Evolutionary conservation across 2,113 vertebrate genomes (phyloP).

Genomic region (Podocnemis expansa): DNA sequence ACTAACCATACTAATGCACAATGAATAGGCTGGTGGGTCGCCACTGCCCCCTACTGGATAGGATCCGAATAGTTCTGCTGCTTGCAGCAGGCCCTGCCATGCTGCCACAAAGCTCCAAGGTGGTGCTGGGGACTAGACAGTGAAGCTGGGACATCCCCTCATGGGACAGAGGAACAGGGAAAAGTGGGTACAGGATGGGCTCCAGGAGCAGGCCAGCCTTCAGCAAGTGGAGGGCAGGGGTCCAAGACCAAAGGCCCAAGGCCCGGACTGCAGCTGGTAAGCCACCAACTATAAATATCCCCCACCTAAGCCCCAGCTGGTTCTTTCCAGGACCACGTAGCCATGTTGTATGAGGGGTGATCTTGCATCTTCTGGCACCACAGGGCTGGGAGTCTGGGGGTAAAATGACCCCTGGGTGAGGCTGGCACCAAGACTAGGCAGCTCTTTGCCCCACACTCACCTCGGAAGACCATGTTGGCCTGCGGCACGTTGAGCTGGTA

Average conservation of each 20-base stretch:
- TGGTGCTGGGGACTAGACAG: not conserved
- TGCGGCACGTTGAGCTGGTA: conserved; percentile 93
- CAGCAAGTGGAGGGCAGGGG: not conserved
- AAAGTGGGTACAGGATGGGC: not conserved
- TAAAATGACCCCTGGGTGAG: not conserved
- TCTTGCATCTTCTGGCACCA: no score
- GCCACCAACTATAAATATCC: not conserved
- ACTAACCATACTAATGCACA: not conserved
- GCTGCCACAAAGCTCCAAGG: not conserved
- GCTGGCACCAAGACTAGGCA: not conserved
- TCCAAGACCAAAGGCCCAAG: not conserved
- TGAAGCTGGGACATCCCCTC: not conserved
- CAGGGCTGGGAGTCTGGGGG: no score
- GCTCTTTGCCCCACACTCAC: conserved; percentile 63
- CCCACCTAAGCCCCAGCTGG: not conserved
- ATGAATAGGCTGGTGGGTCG: not conserved
- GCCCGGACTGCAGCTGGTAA: not conserved
- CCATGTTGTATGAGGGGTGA: no score
- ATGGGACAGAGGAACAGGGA: not conserved
- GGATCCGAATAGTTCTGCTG: not conserved
- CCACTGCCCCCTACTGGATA: not conserved
- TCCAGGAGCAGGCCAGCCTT: not conserved
- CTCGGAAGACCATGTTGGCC: conserved; percentile 93
- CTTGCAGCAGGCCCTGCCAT: not conserved
- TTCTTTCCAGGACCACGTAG: no score